phyloP scores from a whole-genome alignment of 2,113 vertebrate genomes.

The Etheostoma cragini region DNA sequence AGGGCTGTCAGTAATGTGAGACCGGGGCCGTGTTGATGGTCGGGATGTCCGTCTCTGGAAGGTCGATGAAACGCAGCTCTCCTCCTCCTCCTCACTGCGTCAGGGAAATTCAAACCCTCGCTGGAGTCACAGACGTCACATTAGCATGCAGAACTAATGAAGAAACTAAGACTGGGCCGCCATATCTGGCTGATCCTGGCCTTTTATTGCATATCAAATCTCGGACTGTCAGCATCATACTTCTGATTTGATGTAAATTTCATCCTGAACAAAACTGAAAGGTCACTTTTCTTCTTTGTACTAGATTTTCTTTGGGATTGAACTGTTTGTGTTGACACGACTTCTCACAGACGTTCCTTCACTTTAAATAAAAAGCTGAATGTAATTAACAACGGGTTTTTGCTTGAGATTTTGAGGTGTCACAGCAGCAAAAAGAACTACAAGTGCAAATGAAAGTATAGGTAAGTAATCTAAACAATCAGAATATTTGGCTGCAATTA shows the following conservation, averaged over 20 bases:
- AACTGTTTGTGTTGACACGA: background rate
- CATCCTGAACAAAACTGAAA: background rate
- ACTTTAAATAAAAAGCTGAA: background rate
- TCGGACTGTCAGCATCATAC: background rate
- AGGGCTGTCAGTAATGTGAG: conserved; percentile 51
- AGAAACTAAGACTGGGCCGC: background rate
- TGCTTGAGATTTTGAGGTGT: background rate
- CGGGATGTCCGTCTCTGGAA: conserved; percentile 25
- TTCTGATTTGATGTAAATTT: background rate
- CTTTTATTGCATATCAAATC: background rate
- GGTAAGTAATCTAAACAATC: no score
- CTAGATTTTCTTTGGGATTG: background rate
- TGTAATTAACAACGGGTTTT: background rate
- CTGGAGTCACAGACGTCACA: conserved; percentile 19
- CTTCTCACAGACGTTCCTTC: background rate
- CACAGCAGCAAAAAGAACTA: background rate
- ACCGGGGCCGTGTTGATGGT: conserved; percentile 3
- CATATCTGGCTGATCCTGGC: background rate
- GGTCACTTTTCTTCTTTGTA: background rate
- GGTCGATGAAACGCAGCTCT: conserved; percentile 24
- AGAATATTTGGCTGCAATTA: no score
- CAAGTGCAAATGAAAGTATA: no score
- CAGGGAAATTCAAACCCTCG: conserved; percentile 63
- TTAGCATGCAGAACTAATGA: background rate
- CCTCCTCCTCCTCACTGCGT: conserved; percentile 44